Percentiles rank a stretch among this genome's conserved stretches.
Evolutionary conservation across 2,797 vertebrate species (phyloP).

Genomic region (Adelosebastes latens): DNA sequence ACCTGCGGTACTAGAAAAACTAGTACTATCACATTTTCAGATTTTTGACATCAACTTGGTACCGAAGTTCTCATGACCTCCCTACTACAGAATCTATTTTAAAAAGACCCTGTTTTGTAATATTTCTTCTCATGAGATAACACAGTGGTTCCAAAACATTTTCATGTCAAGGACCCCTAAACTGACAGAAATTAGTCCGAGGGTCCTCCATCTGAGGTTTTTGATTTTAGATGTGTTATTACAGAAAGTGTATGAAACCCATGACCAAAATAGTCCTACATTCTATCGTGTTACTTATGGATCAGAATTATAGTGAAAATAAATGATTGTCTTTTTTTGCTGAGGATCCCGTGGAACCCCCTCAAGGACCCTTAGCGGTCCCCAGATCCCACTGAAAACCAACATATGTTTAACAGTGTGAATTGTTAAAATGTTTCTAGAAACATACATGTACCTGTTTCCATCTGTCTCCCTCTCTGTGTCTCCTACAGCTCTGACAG

Average conservation of each 20-base stretch:
- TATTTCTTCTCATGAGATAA: neutral
- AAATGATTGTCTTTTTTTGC: neutral
- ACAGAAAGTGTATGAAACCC: neutral
- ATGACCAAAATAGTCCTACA: neutral
- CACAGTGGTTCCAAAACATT: neutral
- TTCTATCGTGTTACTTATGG: neutral
- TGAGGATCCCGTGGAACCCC: too few species aligned
- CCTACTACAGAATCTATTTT: neutral
- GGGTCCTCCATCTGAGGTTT: neutral
- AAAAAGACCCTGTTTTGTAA: neutral
- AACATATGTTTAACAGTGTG: neutral
- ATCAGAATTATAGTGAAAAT: neutral
- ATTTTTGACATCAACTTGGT: too few species aligned
- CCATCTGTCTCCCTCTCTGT: neutral
- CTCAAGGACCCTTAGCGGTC: too few species aligned
- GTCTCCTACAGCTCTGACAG: slow-evolving; percentile 65
- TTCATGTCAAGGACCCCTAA: neutral
- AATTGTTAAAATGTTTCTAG: neutral
- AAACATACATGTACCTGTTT: neutral
- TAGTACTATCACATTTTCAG: too few species aligned
- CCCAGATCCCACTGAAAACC: too few species aligned
- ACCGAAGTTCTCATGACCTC: too few species aligned
- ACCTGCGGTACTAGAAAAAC: too few species aligned
- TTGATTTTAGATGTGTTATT: neutral
- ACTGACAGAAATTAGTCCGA: neutral